Base-by-base conservation (phyloP, 2,888 invertebrate genomes). In the Catocala fraxini region DNA sequence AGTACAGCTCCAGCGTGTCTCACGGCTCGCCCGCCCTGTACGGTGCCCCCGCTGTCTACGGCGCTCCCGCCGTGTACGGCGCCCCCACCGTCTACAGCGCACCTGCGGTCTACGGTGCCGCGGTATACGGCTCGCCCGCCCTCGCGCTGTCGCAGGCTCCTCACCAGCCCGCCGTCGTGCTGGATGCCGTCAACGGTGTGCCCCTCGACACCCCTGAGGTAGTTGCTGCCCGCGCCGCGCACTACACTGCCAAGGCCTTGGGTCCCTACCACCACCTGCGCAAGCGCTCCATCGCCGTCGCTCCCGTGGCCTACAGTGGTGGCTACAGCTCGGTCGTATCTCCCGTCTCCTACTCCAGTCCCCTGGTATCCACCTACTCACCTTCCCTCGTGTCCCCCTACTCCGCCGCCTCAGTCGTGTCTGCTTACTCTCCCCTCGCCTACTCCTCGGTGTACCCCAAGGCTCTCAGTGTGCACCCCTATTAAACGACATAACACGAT, bases 191-290 rank as follows among this genome's bases (percentile, higher is more conserved):
- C 49, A 81, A 89, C 71, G 93, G 94, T 56, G 94, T 94, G 11
- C 94, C 94, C 43, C 84, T 94, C 53, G 93, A 94, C 78, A 94
- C 94, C 12, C 92, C 93, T 68, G 94, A 92, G 66, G 94, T 94
- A 9, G 93, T 94, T 55, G 92, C 93, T 59, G 94, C 93, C 42
- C 92, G 92, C 60, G 89, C 89, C 53, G 90, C 88, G 7, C 94
- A 93, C 85, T 92, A 81, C 88, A 90, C 92, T 59, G 91, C 93
- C 54, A 93, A 92, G 83, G 92, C 92, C 54, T 79, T 92, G 63
- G 85, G 91, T 52, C 89, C 87, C 25, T 71, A 80, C 15, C 94
- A 94, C 77, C 90, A 91, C 59, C 85, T 94, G 56, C 82, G 81
- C 78, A 94, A 94, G 80, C 89, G 87, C 59, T 92, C 89, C 54